Evolutionary conservation across 2,888 invertebrate species (phyloP).

Genomic region (Hirtodrosophila histrioides): DNA sequence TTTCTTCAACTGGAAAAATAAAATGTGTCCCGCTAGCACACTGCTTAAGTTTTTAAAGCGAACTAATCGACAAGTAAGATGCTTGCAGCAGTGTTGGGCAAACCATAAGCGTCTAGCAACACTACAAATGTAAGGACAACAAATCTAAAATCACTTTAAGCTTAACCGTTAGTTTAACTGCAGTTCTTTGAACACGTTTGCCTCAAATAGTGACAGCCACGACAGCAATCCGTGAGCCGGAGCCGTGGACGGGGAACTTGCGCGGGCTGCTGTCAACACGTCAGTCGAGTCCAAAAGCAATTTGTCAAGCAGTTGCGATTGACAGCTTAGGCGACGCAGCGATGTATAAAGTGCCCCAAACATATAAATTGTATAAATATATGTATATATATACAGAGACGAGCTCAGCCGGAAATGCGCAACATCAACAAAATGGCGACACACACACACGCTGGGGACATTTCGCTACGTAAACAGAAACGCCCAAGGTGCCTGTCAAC

Average conservation of each 20-base stretch:
- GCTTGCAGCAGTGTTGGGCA: conserved; percentile 23
- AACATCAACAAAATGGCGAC: conserved; percentile 68
- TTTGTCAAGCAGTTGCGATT: conserved; percentile 78
- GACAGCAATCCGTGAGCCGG: conserved; percentile 1
- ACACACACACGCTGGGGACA: conserved; percentile 19
- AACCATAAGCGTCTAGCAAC: conserved; percentile 7
- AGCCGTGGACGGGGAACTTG: background rate
- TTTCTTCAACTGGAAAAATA: conserved; percentile 51
- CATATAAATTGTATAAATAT: conserved; percentile 7
- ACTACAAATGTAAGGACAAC: conserved; percentile 18
- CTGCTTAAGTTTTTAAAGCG: conserved; percentile 4
- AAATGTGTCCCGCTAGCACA: conserved; percentile 42
- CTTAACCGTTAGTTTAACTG: conserved; percentile 37
- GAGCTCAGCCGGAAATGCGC: conserved; percentile 46
- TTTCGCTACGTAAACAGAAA: conserved; percentile 14
- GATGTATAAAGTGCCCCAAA: conserved; percentile 39
- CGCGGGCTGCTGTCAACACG: conserved; percentile 56
- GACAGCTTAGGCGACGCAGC: conserved; percentile 67
- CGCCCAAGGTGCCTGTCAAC: conserved; percentile 34
- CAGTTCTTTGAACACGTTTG: conserved; percentile 34
- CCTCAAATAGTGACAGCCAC: conserved; percentile 20
- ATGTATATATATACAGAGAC: conserved; percentile 11
- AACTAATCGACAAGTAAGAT: background rate
- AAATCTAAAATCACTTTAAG: conserved; percentile 24
- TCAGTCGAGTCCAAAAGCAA: conserved; percentile 75